Evolutionary conservation across 2,888 invertebrate species (phyloP).

Genomic region (Dryocosmus kuriphilus): DNA sequence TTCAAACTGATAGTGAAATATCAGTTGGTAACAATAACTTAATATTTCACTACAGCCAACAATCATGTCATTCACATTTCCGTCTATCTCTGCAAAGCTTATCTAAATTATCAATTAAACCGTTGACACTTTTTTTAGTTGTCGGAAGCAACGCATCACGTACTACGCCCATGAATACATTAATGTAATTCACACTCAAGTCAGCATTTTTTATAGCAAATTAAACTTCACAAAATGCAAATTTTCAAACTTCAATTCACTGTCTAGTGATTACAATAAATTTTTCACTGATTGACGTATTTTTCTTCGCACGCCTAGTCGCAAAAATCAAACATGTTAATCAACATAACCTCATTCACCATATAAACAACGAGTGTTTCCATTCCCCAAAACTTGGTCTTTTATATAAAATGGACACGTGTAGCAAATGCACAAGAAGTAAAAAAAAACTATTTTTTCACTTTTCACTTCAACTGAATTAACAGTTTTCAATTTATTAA

Average conservation of each 20-base stretch:
- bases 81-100: neutral
- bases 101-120: slow-evolving; percentile 24
- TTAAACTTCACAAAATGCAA: neutral
- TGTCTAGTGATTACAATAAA: neutral
- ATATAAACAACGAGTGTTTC: neutral
- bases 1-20: slow-evolving; percentile 11
- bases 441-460: neutral
- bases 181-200: neutral
- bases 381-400: neutral
- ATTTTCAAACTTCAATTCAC: neutral
- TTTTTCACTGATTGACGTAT: neutral
- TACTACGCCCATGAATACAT: slow-evolving; percentile 6
- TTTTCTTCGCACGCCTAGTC: neutral
- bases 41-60: neutral
- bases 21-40: neutral
- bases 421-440: neutral
- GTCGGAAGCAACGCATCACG: neutral
- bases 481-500: neutral
- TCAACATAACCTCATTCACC: slow-evolving; percentile 14
- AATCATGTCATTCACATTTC: slow-evolving; percentile 5
- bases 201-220: slow-evolving; percentile 4
- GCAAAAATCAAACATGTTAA: neutral
- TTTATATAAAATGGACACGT: neutral
- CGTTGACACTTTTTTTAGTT: slow-evolving; percentile 31
- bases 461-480: neutral